Conservation (phyloP, 2,113 vertebrate genomes). For the Haliaeetus leucogaster region DNA sequence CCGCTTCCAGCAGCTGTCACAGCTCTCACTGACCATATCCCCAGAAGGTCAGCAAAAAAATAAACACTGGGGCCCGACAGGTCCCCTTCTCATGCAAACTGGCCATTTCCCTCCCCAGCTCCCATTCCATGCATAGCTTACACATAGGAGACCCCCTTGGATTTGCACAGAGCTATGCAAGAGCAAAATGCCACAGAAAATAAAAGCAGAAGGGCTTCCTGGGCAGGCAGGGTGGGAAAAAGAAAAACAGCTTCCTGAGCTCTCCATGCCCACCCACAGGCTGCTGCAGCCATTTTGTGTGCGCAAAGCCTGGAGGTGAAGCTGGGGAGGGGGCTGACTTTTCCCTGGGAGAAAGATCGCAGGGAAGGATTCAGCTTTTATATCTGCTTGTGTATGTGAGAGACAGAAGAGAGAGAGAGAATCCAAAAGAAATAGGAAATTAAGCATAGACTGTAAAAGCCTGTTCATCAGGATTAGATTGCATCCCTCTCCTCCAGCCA, state of each 20-base stretch:
- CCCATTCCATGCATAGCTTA: slow-evolving; percentile 62
- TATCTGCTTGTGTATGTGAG: not conserved
- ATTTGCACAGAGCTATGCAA: slow-evolving; percentile 63
- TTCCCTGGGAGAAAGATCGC: not conserved
- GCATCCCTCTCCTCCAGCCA: not conserved
- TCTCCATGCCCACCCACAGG: slow-evolving; percentile 66
- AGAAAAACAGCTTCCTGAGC: slow-evolving; percentile 52
- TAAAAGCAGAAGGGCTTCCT: slow-evolving; percentile 62
- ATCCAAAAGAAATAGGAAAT: slow-evolving; percentile 41
- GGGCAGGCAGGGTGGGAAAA: slow-evolving; percentile 60
- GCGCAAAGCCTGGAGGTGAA: slow-evolving; percentile 31
- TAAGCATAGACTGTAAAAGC: not conserved
- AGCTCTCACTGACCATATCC: slow-evolving; percentile 72
- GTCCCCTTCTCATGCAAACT: slow-evolving; percentile 64
- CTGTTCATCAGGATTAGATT: slow-evolving; percentile 28
- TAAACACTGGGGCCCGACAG: slow-evolving; percentile 67
- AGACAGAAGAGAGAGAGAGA: not conserved
- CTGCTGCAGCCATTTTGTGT: slow-evolving; percentile 71
- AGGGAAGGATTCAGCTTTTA: not conserved
- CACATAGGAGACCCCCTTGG: slow-evolving; percentile 58
- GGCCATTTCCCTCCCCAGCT: slow-evolving; percentile 42
- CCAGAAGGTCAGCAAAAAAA: slow-evolving; percentile 72
- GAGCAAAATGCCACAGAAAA: slow-evolving; percentile 57
- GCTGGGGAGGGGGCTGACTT: slow-evolving; percentile 38
- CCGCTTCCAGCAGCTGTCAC: slow-evolving; percentile 74